phyloP scores from a whole-genome alignment of 2,113 vertebrate species.

The Mellivora capensis region DNA sequence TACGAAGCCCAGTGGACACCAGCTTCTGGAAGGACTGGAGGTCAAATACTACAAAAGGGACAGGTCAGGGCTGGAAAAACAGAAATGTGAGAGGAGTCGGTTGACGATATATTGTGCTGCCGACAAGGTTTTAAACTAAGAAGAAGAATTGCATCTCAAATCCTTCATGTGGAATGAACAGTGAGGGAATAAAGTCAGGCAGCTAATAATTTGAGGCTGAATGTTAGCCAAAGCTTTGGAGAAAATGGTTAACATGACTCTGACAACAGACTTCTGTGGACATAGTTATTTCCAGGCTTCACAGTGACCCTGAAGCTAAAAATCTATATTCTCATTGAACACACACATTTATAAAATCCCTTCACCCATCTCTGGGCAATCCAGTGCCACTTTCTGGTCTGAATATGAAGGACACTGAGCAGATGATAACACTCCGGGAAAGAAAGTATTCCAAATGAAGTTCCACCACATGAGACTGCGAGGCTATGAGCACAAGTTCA shows the following conservation, averaged over 20 bases:
- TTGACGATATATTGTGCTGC: not conserved
- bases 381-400: not conserved
- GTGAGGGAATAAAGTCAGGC: not conserved
- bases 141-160: not conserved
- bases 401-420: not conserved
- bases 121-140: not conserved
- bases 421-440: not conserved
- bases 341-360: not conserved
- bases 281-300: not conserved
- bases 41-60: not conserved
- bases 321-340: not conserved
- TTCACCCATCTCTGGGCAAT: not conserved
- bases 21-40: no score
- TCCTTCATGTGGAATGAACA: not conserved
- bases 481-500: not conserved
- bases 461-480: rapidly evolving
- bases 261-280: not conserved
- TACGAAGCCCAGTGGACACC: rapidly evolving
- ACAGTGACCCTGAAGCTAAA: not conserved
- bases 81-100: rapidly evolving
- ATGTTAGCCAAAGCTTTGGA: not conserved
- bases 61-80: not conserved
- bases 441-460: rapidly evolving
- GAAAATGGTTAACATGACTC: not conserved
- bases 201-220: not conserved